Evolutionary conservation across 2,888 invertebrate species (phyloP).

Genomic region (Lymantria dispar): DNA sequence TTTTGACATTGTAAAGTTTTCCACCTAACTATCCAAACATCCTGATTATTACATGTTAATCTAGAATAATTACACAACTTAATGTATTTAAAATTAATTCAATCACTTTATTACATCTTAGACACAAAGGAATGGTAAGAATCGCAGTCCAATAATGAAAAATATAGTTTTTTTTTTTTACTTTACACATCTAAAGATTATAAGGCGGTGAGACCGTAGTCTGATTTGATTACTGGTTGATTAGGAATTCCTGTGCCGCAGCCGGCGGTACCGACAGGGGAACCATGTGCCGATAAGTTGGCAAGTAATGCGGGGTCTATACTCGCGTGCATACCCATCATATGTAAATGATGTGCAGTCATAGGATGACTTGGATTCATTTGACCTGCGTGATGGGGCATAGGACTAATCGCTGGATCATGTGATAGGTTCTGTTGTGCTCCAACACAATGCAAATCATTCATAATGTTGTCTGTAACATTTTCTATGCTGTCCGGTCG

Average conservation of each 20-base stretch:
- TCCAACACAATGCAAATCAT: slow-evolving; percentile 82
- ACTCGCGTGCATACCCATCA: slow-evolving; percentile 73
- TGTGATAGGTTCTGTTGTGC: slow-evolving; percentile 74
- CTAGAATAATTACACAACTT: slow-evolving; percentile 72
- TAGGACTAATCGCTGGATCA: slow-evolving; percentile 77
- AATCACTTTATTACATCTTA: slow-evolving; percentile 77
- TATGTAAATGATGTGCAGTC: slow-evolving; percentile 76
- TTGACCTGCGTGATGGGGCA: slow-evolving; percentile 71
- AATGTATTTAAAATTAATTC: slow-evolving; percentile 60
- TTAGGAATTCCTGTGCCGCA: slow-evolving; percentile 72
- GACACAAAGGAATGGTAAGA: slow-evolving; percentile 78
- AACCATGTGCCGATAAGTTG: slow-evolving; percentile 76
- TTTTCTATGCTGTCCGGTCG: slow-evolving; percentile 86
- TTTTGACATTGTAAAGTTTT: slow-evolving; percentile 82
- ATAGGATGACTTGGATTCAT: slow-evolving; percentile 80
- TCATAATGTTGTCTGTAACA: slow-evolving; percentile 84
- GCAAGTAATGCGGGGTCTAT: slow-evolving; percentile 78
- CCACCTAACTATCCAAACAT: slow-evolving; percentile 75
- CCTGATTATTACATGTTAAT: slow-evolving; percentile 71
- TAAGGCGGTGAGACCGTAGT: slow-evolving; percentile 92
- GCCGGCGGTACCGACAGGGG: slow-evolving; percentile 77
- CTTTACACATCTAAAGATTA: slow-evolving; percentile 75
- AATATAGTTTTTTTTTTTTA: slow-evolving; percentile 63
- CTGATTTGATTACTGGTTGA: slow-evolving; percentile 89
- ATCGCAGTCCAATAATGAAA: slow-evolving; percentile 69